A percentile compares a stretch with the other conserved stretches of the same genome.
Conservation (phyloP, 1,140 invertebrate genomes). For the Sminthurides bifidus region DNA sequence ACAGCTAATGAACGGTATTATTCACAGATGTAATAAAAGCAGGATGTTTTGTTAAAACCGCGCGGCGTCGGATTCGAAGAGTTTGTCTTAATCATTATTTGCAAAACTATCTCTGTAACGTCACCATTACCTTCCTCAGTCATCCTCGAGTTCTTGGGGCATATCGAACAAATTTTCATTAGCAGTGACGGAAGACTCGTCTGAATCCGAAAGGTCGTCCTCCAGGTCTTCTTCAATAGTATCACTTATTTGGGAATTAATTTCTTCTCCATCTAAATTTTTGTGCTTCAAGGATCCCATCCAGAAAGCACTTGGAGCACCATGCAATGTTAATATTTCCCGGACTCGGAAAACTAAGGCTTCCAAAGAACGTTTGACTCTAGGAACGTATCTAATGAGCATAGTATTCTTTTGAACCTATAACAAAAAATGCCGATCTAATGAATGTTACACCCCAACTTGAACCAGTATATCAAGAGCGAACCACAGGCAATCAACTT, state of each 20-base stretch:
- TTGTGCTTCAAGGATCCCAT: conserved; percentile 23
- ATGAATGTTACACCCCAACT: no score
- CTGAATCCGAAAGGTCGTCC: background rate
- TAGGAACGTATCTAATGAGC: conserved; percentile 21
- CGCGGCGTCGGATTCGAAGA: no score
- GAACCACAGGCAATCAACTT: background rate
- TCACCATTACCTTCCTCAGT: background rate
- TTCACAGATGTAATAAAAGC: no score
- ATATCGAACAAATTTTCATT: background rate
- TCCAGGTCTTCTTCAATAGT: background rate
- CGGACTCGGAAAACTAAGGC: conserved; percentile 20
- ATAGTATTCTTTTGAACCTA: conserved; percentile 17
- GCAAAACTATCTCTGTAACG: background rate
- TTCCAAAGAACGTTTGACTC: conserved; percentile 20
- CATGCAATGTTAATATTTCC: conserved; percentile 10
- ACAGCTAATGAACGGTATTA: no score
- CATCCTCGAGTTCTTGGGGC: background rate
- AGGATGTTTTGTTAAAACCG: no score
- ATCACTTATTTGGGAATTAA: conserved; percentile 22
- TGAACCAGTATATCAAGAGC: no score
- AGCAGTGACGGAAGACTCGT: background rate
- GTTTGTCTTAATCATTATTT: no score
- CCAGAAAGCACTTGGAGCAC: conserved; percentile 18
- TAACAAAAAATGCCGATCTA: background rate
- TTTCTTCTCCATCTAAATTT: conserved; percentile 21